Conservation (phyloP, 2,888 invertebrate genomes). For the Dichetophora obliterata region DNA sequence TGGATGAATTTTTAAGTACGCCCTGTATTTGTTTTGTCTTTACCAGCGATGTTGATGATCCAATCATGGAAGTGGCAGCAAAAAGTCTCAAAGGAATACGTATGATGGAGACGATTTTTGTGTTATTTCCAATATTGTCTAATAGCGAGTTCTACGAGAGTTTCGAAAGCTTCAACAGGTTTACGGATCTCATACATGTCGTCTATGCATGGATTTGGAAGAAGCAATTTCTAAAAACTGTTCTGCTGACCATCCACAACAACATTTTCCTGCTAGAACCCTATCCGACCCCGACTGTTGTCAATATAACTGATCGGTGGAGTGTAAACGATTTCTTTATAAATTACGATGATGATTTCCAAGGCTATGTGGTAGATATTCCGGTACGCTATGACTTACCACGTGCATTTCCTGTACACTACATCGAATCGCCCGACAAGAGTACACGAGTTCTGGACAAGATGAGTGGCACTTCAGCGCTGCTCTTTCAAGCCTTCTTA, state of each 20-base stretch:
- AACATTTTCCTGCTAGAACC: conserved; percentile 52
- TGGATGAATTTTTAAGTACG: conserved; percentile 52
- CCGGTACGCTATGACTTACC: conserved; percentile 51
- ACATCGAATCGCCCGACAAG: background rate
- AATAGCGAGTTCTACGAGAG: conserved; percentile 15
- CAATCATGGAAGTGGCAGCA: conserved; percentile 57
- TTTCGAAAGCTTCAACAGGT: conserved; percentile 36
- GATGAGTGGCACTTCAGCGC: conserved; percentile 51
- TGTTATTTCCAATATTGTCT: conserved; percentile 50
- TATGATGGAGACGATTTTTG: conserved; percentile 55
- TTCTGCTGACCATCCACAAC: conserved; percentile 52
- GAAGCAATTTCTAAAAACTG: conserved; percentile 53
- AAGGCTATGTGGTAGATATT: conserved; percentile 52
- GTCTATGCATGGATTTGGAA: conserved; percentile 54
- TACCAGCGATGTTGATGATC: conserved; percentile 54
- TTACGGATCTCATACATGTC: conserved; percentile 38
- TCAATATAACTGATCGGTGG: conserved; percentile 54
- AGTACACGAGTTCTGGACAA: background rate
- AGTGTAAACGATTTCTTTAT: conserved; percentile 48
- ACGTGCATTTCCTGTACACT: conserved; percentile 8
- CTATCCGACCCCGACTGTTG: conserved; percentile 50
- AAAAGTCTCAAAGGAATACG: conserved; percentile 48
- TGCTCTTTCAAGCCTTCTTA: conserved; percentile 54
- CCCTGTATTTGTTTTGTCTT: conserved; percentile 53
- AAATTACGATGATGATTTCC: conserved; percentile 44